These are phyloP conservation scores for Rhinoraja longicauda DNA, from an alignment of 2,797 vertebrate species.

Conservation along the genomic window DNA sequence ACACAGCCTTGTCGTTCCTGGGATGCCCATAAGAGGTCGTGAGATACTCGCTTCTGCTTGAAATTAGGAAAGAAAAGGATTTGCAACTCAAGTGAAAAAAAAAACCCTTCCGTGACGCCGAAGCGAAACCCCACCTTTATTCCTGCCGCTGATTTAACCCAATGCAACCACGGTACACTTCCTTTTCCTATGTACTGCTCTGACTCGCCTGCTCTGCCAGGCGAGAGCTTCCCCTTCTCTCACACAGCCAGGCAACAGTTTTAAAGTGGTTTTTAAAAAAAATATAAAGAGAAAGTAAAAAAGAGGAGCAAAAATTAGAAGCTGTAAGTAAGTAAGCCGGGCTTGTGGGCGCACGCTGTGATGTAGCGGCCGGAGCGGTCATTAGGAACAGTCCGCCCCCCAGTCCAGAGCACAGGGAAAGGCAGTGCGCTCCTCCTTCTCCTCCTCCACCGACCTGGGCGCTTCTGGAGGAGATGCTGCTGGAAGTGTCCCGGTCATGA, in stretches of 20 bases:
- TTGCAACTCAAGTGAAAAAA: background rate
- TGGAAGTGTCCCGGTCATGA: background rate
- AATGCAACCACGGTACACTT: background rate
- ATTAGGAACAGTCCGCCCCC: background rate
- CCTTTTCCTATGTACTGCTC: background rate
- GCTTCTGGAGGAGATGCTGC: background rate
- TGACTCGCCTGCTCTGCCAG: background rate
- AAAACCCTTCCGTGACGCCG: background rate
- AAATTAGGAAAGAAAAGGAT: background rate
- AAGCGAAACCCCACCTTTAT: slow-evolving; percentile 23
- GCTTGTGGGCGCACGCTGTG: background rate
- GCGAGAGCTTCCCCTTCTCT: background rate
- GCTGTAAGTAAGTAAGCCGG: background rate
- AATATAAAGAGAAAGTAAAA: background rate
- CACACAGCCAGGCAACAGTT: no score
- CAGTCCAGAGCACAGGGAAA: background rate
- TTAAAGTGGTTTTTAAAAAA: no score
- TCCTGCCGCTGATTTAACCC: background rate
- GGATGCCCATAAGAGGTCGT: background rate
- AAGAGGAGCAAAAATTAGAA: background rate
- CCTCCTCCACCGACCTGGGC: background rate
- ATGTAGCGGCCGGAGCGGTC: background rate
- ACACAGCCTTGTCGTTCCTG: background rate
- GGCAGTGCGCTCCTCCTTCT: background rate
- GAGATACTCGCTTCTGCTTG: background rate